A percentile compares a stretch with the other conserved stretches of the same genome.
phyloP scores from a whole-genome alignment of 2,888 invertebrate species.

The Dicycla oo region DNA sequence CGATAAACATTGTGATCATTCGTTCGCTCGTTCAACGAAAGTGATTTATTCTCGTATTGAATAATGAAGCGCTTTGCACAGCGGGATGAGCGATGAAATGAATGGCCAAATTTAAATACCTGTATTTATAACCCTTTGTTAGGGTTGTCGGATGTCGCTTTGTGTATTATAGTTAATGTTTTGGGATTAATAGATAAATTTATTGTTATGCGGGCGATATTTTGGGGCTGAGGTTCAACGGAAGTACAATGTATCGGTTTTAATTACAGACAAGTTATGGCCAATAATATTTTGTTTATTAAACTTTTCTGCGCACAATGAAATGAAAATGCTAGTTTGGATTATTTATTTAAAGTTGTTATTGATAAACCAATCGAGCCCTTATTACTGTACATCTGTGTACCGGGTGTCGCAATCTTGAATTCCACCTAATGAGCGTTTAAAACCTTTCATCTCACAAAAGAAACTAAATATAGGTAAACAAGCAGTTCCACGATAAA shows the following conservation, averaged over 20 bases:
- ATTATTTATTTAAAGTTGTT: neutral
- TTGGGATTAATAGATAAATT: slow-evolving; percentile 65
- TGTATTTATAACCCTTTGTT: slow-evolving; percentile 68
- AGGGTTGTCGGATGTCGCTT: slow-evolving; percentile 61
- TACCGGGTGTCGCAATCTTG: neutral
- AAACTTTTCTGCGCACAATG: neutral
- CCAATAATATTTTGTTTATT: neutral
- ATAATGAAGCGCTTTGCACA: slow-evolving; percentile 72
- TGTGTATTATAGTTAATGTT: slow-evolving; percentile 63
- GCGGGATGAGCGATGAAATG: slow-evolving; percentile 68
- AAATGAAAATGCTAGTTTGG: neutral
- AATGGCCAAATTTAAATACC: slow-evolving; percentile 69
- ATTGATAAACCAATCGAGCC: too few relatives aligned
- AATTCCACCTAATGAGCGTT: too few relatives aligned
- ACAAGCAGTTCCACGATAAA: neutral
- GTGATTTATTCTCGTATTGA: slow-evolving; percentile 69
- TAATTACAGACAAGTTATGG: slow-evolving; percentile 34
- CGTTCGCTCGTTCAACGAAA: slow-evolving; percentile 63
- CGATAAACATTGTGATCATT: slow-evolving; percentile 63
- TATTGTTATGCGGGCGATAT: slow-evolving; percentile 59
- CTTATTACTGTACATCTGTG: neutral
- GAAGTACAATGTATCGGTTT: slow-evolving; percentile 39
- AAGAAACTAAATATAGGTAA: neutral
- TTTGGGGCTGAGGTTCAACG: slow-evolving; percentile 22
- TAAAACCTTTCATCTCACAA: neutral